Conservation (phyloP, 2,888 invertebrate genomes). For the Ctenicera cuprea region DNA sequence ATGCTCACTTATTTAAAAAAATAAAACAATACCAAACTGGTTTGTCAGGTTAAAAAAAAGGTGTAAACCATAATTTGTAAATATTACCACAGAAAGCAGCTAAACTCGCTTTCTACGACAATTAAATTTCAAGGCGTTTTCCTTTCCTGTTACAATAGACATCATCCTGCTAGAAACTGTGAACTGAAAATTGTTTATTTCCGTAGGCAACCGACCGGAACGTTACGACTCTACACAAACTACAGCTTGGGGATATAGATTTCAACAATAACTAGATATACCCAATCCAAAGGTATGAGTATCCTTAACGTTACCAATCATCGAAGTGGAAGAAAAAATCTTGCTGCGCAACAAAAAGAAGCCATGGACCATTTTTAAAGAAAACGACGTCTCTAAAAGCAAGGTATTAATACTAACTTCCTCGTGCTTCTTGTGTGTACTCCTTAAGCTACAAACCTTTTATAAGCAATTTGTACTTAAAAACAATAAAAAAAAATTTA, state of each 20-base stretch:
- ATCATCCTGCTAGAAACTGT: constrained; percentile 24
- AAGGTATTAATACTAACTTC: constrained; percentile 14
- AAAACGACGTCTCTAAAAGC: not conserved
- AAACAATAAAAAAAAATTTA: too few species aligned
- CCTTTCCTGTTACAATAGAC: constrained; percentile 22
- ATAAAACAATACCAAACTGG: not conserved
- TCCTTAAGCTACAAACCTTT: too few species aligned
- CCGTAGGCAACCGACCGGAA: constrained; percentile 25
- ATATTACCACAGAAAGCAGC: constrained; percentile 20
- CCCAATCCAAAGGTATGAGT: not conserved
- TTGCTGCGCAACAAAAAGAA: not conserved
- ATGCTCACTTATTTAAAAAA: not conserved
- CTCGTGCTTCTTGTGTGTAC: too few species aligned
- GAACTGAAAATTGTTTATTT: constrained; percentile 33
- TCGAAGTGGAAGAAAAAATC: not conserved
- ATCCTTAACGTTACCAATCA: not conserved
- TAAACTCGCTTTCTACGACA: constrained; percentile 29
- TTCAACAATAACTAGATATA: not conserved
- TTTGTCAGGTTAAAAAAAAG: constrained; percentile 12
- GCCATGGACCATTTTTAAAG: not conserved
- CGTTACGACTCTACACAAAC: constrained; percentile 4
- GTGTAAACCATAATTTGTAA: constrained; percentile 15
- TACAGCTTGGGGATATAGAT: constrained; percentile 14
- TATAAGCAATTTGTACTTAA: too few species aligned
- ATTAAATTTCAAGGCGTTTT: constrained; percentile 19